These are phyloP conservation scores for Oedothorax gibbosus DNA, from an alignment of 1,140 invertebrate genomes.

Conservation along the genomic window DNA sequence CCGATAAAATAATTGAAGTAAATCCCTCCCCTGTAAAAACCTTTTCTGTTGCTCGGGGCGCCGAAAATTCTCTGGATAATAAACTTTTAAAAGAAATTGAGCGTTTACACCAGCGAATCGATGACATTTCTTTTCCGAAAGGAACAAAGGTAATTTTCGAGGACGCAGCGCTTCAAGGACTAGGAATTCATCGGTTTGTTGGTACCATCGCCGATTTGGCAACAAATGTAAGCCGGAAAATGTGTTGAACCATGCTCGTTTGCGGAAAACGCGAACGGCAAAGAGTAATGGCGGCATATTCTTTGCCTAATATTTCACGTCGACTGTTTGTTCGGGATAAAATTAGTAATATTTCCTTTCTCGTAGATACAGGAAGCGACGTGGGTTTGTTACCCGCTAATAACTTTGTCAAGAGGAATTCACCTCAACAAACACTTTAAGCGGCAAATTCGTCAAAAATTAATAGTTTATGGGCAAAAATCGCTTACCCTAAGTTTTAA, in stretches of 20 bases:
- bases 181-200: not conserved
- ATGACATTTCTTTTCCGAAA: not conserved
- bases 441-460: conserved; percentile 46
- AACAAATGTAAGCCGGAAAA: not conserved
- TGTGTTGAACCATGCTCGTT: not conserved
- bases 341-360: conserved; percentile 17
- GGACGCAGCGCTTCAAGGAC: too few relatives aligned
- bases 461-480: conserved; percentile 35
- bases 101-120: not conserved
- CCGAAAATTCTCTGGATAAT: not conserved
- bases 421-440: not conserved
- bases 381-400: not conserved
- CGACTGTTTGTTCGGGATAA: conserved; percentile 38
- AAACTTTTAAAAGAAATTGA: not conserved
- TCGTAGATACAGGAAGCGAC: conserved; percentile 42
- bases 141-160: too few relatives aligned
- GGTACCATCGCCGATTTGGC: not conserved
- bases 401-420: not conserved
- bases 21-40: not conserved
- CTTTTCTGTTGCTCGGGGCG: too few relatives aligned
- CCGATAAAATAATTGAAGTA: not conserved
- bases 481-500: conserved; percentile 19
- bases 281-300: not conserved
- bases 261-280: not conserved
- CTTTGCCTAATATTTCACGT: not conserved